These are phyloP conservation scores for Beris morrisii DNA, from an alignment of 2,888 invertebrate species.

Conservation along the genomic window DNA sequence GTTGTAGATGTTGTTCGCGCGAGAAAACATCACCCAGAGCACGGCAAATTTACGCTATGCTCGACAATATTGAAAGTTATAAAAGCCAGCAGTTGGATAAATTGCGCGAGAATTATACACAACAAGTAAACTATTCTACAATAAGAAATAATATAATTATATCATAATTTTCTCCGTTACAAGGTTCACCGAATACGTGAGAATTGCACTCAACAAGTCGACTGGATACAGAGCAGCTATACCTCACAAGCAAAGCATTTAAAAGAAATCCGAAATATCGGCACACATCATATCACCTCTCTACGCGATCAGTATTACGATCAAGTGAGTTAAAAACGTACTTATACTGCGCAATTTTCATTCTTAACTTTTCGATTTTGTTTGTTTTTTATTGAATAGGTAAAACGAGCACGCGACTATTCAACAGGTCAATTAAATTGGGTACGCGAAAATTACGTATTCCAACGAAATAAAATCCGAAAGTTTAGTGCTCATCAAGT, in stretches of 20 bases:
- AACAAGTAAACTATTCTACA: constrained; percentile 64
- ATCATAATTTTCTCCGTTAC: constrained; percentile 29
- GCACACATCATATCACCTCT: constrained; percentile 81
- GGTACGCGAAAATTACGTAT: constrained; percentile 93
- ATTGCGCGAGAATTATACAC: constrained; percentile 87
- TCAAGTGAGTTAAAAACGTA: constrained; percentile 64
- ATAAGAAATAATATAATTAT: neutral
- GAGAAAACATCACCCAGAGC: constrained; percentile 74
- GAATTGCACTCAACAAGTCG: constrained; percentile 91
- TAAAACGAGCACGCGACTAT: constrained; percentile 88
- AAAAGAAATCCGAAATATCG: constrained; percentile 87
- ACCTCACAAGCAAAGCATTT: constrained; percentile 83
- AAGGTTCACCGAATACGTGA: constrained; percentile 88
- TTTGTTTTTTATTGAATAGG: constrained; percentile 59
- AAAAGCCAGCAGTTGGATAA: constrained; percentile 86
- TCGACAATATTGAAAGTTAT: constrained; percentile 88
- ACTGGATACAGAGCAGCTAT: constrained; percentile 91
- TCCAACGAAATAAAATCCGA: constrained; percentile 90
- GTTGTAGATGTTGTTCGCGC: constrained; percentile 77
- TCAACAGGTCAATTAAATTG: constrained; percentile 88
- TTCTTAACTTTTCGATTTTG: too few relatives aligned
- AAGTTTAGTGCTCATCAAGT: constrained; percentile 95
- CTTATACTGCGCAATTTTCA: neutral
- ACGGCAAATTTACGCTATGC: constrained; percentile 81
- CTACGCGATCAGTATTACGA: constrained; percentile 90